Conservation (phyloP, 2,888 invertebrate species). For the Agrilus biguttatus region DNA sequence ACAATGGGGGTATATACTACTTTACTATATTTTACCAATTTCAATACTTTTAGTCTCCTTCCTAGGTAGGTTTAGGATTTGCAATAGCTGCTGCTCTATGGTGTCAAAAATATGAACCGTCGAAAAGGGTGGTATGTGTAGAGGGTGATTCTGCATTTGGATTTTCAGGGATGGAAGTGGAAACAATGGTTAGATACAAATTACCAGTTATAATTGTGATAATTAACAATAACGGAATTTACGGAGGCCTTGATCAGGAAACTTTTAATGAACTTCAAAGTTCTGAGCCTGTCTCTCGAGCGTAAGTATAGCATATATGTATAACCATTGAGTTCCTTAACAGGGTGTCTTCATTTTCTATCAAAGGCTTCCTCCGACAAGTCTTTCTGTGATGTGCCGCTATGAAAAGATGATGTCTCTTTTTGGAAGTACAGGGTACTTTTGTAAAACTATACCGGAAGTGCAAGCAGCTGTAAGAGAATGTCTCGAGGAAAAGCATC, state of each 20-base stretch:
- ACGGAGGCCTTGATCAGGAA: constrained; percentile 69
- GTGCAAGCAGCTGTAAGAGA: constrained; percentile 54
- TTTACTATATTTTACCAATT: neutral
- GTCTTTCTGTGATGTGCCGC: constrained; percentile 59
- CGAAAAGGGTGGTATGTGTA: constrained; percentile 78
- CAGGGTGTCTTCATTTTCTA: constrained; percentile 5
- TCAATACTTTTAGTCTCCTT: neutral
- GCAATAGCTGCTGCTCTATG: constrained; percentile 85
- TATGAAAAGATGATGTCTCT: constrained; percentile 87
- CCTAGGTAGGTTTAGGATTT: constrained; percentile 71
- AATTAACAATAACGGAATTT: constrained; percentile 93
- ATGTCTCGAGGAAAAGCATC: constrained; percentile 52
- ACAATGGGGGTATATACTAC: constrained; percentile 82
- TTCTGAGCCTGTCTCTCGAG: constrained; percentile 55
- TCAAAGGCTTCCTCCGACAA: constrained; percentile 70
- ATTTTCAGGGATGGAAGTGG: constrained; percentile 96
- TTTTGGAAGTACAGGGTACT: constrained; percentile 68
- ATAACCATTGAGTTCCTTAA: neutral
- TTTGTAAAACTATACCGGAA: constrained; percentile 65
- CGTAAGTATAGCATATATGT: constrained; percentile 38
- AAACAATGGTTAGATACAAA: constrained; percentile 89
- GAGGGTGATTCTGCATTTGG: constrained; percentile 98
- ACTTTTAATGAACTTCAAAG: constrained; percentile 55
- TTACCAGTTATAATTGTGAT: constrained; percentile 81
- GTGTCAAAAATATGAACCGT: constrained; percentile 67